Evolutionary conservation across 2,797 vertebrate genomes (phyloP).

Genomic region (Meriones psammophilus): DNA sequence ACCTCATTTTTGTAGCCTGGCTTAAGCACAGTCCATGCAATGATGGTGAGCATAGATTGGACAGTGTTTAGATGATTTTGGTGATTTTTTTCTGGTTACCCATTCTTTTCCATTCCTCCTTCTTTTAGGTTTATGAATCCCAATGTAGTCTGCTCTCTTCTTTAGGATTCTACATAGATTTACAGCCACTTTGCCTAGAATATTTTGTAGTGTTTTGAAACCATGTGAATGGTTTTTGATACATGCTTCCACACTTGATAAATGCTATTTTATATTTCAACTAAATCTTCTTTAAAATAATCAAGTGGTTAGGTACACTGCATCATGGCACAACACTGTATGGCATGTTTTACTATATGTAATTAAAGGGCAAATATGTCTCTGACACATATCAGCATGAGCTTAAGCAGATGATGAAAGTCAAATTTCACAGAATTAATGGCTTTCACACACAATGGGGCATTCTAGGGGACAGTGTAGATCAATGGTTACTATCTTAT

Average conservation of each 20-base stretch:
- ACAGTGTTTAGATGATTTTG: background rate
- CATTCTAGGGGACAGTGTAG: background rate
- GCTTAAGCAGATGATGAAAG: background rate
- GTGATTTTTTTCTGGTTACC: background rate
- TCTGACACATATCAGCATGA: background rate
- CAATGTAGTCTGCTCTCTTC: background rate
- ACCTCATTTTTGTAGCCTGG: background rate
- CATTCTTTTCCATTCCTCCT: background rate
- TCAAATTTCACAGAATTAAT: background rate
- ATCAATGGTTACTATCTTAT: background rate
- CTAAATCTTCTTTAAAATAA: background rate
- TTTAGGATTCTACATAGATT: background rate
- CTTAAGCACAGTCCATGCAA: background rate
- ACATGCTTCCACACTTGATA: background rate
- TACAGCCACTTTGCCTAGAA: background rate
- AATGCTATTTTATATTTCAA: constrained; percentile 39
- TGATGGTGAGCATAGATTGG: background rate
- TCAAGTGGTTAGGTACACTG: background rate
- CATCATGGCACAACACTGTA: background rate
- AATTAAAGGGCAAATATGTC: background rate
- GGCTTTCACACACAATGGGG: background rate
- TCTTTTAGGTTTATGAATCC: background rate
- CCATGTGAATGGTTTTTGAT: background rate
- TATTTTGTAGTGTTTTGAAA: constrained; percentile 20
- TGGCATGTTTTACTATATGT: background rate